Evolutionary conservation across 2,797 vertebrate species (phyloP), one percentile per base, ranked within the genome.

Genomic region (Chelonia mydas): DNA sequence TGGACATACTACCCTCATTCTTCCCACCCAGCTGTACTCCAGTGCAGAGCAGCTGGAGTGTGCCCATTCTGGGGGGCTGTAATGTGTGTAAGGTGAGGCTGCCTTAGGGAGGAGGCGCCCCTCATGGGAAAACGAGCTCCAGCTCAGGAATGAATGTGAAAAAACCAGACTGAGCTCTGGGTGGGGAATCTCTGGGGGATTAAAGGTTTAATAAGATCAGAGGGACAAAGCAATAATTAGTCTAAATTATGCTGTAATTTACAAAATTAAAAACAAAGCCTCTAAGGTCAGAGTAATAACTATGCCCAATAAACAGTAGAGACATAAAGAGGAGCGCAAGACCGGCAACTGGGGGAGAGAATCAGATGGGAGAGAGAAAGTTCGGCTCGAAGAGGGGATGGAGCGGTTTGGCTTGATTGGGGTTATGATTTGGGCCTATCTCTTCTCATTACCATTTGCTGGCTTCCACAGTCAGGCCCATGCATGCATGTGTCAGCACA

Each of bases 191-290:
- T 96, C 95, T 11, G 28, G 86, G 93, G 96, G 96, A 97, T 97
- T 97, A 97, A 97, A 97, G 96, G 96, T 97, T 97, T 97, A 97
- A 97, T 97, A 97, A 97, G 95, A 97, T 97, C 97, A 97, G 97
- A 97, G 94, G 96, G 96, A 97, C 96, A 94, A 97, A 97, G 96
- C 96, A 97, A 97, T 97, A 97, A 97, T 97, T 97, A 97, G 96
- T 92, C 92, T 95, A 96, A 97, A 97, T 97, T 97, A 97, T 97
- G 96, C 97, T 96, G 94, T 97, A 97, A 97, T 97, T 97, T 97
- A 97, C 95, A 96, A 97, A 97, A 97, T 97, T 97, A 97, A 97
- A 97, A 97, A 97, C 96, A 97, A 97, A 97, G 94, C 93, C 94
- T 97, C 94, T 94, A 95, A 96, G 93, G 95, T 93, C 68, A 49